Conservation (phyloP, 2,113 vertebrate genomes). For the Stigmatopora argus region DNA sequence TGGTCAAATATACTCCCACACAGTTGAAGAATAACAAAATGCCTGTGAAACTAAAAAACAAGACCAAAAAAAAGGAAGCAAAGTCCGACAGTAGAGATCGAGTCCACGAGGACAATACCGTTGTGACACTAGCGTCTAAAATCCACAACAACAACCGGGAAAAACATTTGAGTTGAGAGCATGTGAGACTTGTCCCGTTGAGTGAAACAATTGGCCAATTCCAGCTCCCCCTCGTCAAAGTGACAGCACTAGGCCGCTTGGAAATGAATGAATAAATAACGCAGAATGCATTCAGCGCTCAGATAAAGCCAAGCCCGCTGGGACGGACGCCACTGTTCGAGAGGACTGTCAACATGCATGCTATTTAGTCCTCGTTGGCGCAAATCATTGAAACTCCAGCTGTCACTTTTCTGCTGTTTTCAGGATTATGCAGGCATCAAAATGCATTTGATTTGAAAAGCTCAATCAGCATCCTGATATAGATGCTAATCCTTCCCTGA, state of each 20-base stretch:
- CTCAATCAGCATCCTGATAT: constrained; percentile 8
- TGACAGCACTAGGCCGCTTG: constrained; percentile 64
- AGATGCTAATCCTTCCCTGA: constrained; percentile 14
- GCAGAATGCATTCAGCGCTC: constrained; percentile 50
- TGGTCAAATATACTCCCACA: no score
- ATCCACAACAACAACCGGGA: constrained; percentile 24
- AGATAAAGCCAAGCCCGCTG: constrained; percentile 58
- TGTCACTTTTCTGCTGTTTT: constrained; percentile 5
- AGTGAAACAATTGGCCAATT: constrained; percentile 61
- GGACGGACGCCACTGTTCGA: constrained; percentile 25
- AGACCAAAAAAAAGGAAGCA: no score
- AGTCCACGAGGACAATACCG: constrained; percentile 3
- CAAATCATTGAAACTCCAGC: constrained; percentile 26
- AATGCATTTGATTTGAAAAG: constrained; percentile 21
- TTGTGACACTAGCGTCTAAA: constrained; percentile 1
- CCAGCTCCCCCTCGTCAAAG: constrained; percentile 67
- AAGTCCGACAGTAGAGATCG: neutral
- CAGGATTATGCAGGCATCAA: neutral
- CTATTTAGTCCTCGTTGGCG: constrained; percentile 34
- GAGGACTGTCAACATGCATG: constrained; percentile 38
- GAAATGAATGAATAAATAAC: constrained; percentile 70
- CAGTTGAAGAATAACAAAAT: no score
- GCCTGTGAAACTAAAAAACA: no score
- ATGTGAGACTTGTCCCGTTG: constrained; percentile 49
- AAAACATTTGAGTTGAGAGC: constrained; percentile 57